Base-by-base conservation (phyloP, 2,888 invertebrate genomes). In the Cyclophora punctaria region DNA sequence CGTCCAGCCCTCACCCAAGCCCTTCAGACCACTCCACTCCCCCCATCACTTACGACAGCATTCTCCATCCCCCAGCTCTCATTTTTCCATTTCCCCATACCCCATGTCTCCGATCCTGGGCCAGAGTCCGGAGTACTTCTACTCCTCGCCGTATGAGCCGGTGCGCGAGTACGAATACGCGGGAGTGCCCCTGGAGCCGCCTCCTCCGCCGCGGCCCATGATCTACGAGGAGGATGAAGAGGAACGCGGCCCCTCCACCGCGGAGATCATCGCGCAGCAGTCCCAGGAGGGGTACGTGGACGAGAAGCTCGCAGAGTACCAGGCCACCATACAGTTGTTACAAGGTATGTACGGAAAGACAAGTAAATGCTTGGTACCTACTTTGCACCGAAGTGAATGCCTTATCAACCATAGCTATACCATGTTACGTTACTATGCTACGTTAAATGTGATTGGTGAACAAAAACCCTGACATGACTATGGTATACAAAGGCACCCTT, bases 281-380 rank as follows among this genome's bases (percentile, higher is more conserved):
- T 96, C 96, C 54, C 97, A 97, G 87, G 97, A 97, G 83, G 97
- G 97, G 84, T 97, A 97, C 80, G 93, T 97, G 60, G 97, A 97
- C 77, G 97, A 97, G 84, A 95, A 96, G 80, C 91, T 97, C 69
- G 96, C 96, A 48, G 96, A 97, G 87, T 97, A 97, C 80, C 96
- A 97, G 83, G 94, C 95, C 58, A 97, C 97, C 40, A 97, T 97
- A 81, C 93, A 94, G 71, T 93, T 95, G 76, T 89, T 97, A 69
- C 96, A 96, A 92, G 95, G 96, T 95, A 75, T 45, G 5, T 37
- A 5, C 4, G 37, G 37, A 37, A 37, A 37, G 37, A 5, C 5
- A 20, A 20, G 4, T 37, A 37, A 5, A 37, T 37, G 37, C 2
- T 37, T 37, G 5, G 37, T 37, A 37, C 4, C 4, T 37, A 37